These are phyloP conservation scores for Oreotrochilus melanogaster DNA, from an alignment of 2,113 vertebrate genomes.

Conservation along the genomic window DNA sequence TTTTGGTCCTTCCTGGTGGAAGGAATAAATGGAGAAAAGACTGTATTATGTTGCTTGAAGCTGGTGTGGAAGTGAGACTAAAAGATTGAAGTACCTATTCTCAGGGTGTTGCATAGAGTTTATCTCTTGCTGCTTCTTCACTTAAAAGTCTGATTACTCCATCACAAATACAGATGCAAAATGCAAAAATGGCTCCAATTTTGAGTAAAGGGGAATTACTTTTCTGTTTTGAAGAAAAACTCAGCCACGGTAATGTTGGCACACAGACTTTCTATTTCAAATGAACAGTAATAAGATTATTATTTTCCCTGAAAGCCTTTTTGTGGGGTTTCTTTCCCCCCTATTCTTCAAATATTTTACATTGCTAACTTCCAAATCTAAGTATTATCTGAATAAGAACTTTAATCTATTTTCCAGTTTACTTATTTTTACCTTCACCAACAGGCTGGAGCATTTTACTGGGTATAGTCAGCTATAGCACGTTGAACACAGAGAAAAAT, in stretches of 20 bases:
- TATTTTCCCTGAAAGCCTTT: conserved; percentile 16
- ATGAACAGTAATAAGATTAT: background rate
- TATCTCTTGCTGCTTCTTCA: background rate
- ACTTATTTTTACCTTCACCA: background rate
- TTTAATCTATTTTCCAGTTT: conserved; percentile 31
- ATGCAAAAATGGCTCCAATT: background rate
- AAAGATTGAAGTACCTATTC: background rate
- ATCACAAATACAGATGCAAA: background rate
- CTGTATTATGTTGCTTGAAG: background rate
- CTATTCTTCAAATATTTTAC: conserved; percentile 33
- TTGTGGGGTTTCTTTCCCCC: background rate
- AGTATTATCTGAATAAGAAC: background rate
- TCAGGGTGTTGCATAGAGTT: background rate
- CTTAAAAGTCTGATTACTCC: background rate
- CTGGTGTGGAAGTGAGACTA: background rate
- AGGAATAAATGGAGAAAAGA: background rate
- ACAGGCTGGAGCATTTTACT: background rate
- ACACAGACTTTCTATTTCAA: background rate
- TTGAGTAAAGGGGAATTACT: background rate
- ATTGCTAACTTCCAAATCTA: background rate
- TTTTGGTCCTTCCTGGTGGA: background rate
- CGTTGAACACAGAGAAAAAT: background rate
- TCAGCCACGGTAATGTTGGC: background rate
- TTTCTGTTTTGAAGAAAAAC: background rate
- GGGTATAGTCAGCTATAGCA: background rate